Percentiles rank a stretch among this genome's conserved stretches.
phyloP scores from a whole-genome alignment of 2,888 invertebrate genomes.

The Drosophila eohydei region DNA sequence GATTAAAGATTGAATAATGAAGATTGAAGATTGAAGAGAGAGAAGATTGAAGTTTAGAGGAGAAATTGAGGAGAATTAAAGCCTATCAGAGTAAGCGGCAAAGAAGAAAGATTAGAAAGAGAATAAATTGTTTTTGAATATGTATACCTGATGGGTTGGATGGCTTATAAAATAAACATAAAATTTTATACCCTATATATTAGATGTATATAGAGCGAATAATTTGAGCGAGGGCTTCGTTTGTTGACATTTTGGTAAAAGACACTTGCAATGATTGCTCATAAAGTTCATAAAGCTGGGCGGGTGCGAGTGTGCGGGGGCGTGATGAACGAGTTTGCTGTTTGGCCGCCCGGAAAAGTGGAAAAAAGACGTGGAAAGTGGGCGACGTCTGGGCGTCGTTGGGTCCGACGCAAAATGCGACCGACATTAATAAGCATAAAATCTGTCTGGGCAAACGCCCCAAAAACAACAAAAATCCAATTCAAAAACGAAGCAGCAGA shows the following conservation, averaged over 20 bases:
- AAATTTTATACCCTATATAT: neutral
- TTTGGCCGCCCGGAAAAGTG: conserved; percentile 36
- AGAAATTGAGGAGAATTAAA: too few relatives aligned
- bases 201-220: neutral
- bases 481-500: neutral
- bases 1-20: too few relatives aligned
- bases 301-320: conserved; percentile 18
- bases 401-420: conserved; percentile 43
- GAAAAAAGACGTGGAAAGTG: conserved; percentile 8
- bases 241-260: conserved; percentile 36
- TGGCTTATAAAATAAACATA: neutral
- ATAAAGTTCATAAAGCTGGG: conserved; percentile 36
- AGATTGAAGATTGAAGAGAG: too few relatives aligned
- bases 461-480: conserved; percentile 1
- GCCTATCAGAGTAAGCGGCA: too few relatives aligned
- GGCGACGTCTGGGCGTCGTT: conserved; percentile 44
- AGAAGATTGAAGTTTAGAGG: too few relatives aligned
- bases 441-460: conserved; percentile 49
- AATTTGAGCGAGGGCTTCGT: conserved; percentile 17
- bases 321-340: conserved; percentile 66
- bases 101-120: neutral
- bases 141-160: neutral
- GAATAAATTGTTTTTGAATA: neutral
- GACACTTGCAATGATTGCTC: conserved; percentile 30
- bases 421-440: conserved; percentile 74